Base-by-base conservation (phyloP, 2,797 vertebrate genomes). In the Paratrypauchen microcephalus region DNA sequence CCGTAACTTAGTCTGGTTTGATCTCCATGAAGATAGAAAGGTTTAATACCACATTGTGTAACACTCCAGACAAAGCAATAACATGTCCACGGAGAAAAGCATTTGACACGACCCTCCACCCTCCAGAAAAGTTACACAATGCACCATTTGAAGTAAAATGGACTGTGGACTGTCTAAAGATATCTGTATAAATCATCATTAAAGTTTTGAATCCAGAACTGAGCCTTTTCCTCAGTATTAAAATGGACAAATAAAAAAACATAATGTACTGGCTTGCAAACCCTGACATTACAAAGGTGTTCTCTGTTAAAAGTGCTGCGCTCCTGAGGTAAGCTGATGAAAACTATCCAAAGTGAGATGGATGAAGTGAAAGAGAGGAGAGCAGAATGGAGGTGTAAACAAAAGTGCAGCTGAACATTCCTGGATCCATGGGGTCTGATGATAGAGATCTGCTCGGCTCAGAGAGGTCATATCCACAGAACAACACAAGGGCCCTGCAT, bases 341-440 rank as follows among this genome's bases (percentile, higher is more conserved):
- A 66, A 36, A 78, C 77, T 56, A 75, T 19, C 24, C 30, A 54
- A 72, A 60, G 71, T 65, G 70, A 77, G 80, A 85, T 19, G 78
- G 76, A 85, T 72, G 65, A 73, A 72, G 79, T 75, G 81, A 74
- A 82, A 71, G 59, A 73, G 1, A 55, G 58, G 24, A 23, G 21
- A 64, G 58, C 68, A 41, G 67, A 65, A 72, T 41, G 66, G 57
- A 78, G 80, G 78, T 72, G 70, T 77, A 80, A 83, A 84, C 75
- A 75, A 59, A 92, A 93, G 91, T 91, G 71, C 93, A 94, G 91
- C 82, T 39, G 59, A 76, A 86, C 90, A 85, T 85, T 91, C 84
- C 83, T 77, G 70, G 74, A 82, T 81, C 75, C 75, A 81, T 82
- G 73, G 83, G 83, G 84, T 82, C 81, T 76, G 79, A 75, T 64